Evolutionary conservation across 2,113 vertebrate genomes (phyloP), one percentile per base, ranked within the genome.

Genomic region (Anoura caudifer): DNA sequence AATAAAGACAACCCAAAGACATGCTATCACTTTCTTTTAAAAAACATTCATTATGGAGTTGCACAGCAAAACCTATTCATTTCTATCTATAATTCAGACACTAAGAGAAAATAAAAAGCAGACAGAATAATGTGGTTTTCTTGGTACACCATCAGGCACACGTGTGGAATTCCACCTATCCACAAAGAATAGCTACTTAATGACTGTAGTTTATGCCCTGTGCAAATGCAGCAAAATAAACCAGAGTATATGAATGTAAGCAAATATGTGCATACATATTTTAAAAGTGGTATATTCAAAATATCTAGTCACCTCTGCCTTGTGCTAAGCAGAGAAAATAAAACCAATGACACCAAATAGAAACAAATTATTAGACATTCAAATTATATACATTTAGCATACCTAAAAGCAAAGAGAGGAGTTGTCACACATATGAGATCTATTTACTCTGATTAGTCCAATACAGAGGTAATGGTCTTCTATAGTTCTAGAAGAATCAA

Each of bases 241-340:
- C 15, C 24, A 73, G 17, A 43, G 47, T 33, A 73, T 26, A 31
- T 43, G 28, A 88, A 89, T 50, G 61, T 43, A 90, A 95, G 87
- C 80, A 87, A 90, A 92, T 56, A 76, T 41, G 24, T 31, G 69
- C 87, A 70, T 28, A 47, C 11, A 22, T 5, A 59, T 63, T 92
- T 90, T 38, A 73, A 93, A 94, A 56, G 81, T 47, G n/a, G 59
- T 69, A 38, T 43, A 24, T 73, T 93, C 72, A 86, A 97, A 96
- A 63, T 38, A 93, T 50, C 86, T 73, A 69, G 59, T 77, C 45
- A 79, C 50, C 61, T 88, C 72, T 73, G 20, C 52, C 41, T 75
- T 38, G 86, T 96, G 82, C 83, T 79, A 73, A 79, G 38, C 65
- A 89, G 73, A 86, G 73, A 91, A 96, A 91, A 96, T 63, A 92